phyloP scores from a whole-genome alignment of 2,113 vertebrate genomes.

The Trematomus loennbergii region DNA sequence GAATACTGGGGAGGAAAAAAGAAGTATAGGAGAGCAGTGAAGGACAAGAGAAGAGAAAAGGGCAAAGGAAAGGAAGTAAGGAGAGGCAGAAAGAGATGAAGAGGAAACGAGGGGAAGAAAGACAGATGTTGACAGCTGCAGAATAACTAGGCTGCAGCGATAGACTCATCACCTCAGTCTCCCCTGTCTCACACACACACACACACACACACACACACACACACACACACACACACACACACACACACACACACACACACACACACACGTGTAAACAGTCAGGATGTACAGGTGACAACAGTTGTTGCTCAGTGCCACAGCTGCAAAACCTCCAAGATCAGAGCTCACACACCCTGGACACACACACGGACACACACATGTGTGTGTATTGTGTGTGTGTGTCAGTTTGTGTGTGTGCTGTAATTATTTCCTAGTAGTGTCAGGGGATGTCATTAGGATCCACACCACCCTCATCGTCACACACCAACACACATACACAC shows the following conservation, averaged over 20 bases:
- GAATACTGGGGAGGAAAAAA: background rate
- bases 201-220: background rate
- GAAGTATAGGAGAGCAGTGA: background rate
- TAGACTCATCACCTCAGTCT: conserved; percentile 61
- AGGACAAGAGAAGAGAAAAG: background rate
- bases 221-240: background rate
- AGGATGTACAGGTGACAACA: conserved; percentile 52
- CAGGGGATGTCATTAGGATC: conserved; percentile 68
- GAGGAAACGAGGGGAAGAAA: conserved; percentile 17
- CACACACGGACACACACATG: background rate
- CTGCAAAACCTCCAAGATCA: conserved; percentile 35
- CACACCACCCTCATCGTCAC: background rate
- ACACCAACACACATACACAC: background rate
- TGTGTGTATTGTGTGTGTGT: background rate
- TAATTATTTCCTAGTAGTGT: conserved; percentile 55
- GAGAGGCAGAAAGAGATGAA: background rate
- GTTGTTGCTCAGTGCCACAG: conserved; percentile 53
- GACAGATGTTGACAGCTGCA: conserved; percentile 36
- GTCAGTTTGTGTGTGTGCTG: background rate
- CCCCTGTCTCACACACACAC: conserved; percentile 16
- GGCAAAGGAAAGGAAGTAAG: background rate
- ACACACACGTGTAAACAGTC: background rate
- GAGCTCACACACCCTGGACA: background rate
- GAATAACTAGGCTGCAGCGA: conserved; percentile 55
- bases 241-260: background rate